Evolutionary conservation across 1,140 invertebrate genomes (phyloP).

Genomic region (Leptopilina clavipes): DNA sequence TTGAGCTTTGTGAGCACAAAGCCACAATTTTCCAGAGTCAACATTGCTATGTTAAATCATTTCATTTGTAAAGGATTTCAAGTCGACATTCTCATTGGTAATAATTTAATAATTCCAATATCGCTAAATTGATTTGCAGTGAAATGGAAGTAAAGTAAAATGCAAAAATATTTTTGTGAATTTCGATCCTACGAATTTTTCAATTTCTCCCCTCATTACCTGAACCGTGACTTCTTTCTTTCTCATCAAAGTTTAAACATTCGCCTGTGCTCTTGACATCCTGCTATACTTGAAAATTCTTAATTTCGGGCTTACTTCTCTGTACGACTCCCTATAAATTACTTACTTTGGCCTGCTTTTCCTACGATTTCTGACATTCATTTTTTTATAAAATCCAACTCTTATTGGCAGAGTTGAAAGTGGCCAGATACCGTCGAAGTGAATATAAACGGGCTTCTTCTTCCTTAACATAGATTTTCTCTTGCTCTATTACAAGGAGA

Average conservation of each 20-base stretch:
- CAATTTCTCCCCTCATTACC: background rate
- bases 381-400: background rate
- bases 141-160: too few species aligned
- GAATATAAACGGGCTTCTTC: constrained; percentile 25
- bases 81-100: too few species aligned
- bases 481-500: constrained; percentile 31
- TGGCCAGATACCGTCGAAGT: constrained; percentile 9
- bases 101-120: too few species aligned
- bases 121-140: too few species aligned
- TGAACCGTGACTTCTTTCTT: background rate
- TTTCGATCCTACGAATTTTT: background rate
- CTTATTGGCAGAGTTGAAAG: constrained; percentile 15
- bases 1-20: too few species aligned
- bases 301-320: background rate
- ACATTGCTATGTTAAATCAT: too few species aligned
- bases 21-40: too few species aligned
- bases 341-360: background rate
- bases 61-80: too few species aligned
- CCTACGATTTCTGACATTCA: constrained; percentile 4
- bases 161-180: too few species aligned
- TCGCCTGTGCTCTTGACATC: background rate
- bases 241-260: background rate
- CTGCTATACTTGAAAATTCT: constrained; percentile 1
- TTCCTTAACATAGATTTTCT: constrained; percentile 33
- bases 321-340: background rate